A percentile compares a stretch with the other conserved stretches of the same genome.
Conservation (phyloP, 2,888 invertebrate species). For the Caenorhabditis uteleia region DNA sequence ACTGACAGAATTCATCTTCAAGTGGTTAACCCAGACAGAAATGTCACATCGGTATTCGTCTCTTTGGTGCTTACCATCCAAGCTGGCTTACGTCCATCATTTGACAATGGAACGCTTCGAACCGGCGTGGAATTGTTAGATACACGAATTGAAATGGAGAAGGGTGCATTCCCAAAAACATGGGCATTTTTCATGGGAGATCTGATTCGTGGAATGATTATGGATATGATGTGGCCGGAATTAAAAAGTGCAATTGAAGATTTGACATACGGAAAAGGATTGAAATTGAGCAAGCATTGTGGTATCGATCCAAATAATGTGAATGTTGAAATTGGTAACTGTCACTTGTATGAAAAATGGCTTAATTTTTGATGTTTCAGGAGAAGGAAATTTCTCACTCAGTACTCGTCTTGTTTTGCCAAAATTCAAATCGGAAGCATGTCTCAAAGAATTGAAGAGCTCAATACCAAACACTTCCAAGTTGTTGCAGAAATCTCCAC, state of each 20-base stretch:
- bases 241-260: conserved; percentile 64
- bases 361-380: conserved; percentile 22
- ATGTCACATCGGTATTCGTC: conserved; percentile 62
- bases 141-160: conserved; percentile 61
- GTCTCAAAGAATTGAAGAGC: conserved; percentile 48
- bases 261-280: conserved; percentile 62
- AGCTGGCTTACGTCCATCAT: conserved; percentile 44
- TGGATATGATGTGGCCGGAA: conserved; percentile 68
- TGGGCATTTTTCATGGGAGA: conserved; percentile 65
- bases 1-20: conserved; percentile 60
- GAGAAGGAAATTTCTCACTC: conserved; percentile 49
- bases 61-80: conserved; percentile 57
- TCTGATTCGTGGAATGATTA: conserved; percentile 64
- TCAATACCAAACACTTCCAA: conserved; percentile 53
- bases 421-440: conserved; percentile 42
- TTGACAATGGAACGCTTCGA: conserved; percentile 54
- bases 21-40: conserved; percentile 63
- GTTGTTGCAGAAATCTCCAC: conserved; percentile 22
- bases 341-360: conserved; percentile 29
- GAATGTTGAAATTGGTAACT: conserved; percentile 61
- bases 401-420: conserved; percentile 47
- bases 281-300: conserved; percentile 60
- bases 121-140: conserved; percentile 63
- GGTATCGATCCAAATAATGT: conserved; percentile 63
- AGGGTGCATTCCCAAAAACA: conserved; percentile 64